Evolutionary conservation across 2,888 invertebrate species (phyloP).

Genomic region (Allygus modestus): DNA sequence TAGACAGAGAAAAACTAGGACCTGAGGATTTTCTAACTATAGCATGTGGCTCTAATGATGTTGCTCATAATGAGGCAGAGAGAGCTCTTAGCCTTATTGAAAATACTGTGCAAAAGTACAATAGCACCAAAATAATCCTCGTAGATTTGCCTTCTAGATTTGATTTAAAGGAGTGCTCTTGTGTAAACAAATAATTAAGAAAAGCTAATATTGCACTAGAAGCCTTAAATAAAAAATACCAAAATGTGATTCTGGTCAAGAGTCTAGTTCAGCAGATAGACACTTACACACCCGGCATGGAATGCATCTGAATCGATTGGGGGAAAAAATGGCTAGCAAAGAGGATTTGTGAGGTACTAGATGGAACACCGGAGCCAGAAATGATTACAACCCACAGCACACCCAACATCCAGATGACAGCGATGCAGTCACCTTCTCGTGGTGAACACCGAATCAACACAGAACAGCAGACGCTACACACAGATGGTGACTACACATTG

Average conservation of each 20-base stretch:
- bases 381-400: background rate
- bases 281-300: slow-evolving; percentile 30
- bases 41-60: slow-evolving; percentile 21
- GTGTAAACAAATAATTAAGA: background rate
- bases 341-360: background rate
- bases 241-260: slow-evolving; percentile 1
- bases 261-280: slow-evolving; percentile 26
- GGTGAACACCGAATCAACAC: background rate
- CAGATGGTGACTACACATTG: background rate
- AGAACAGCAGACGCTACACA: background rate
- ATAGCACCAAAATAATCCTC: slow-evolving; percentile 19
- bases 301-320: background rate
- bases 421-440: background rate
- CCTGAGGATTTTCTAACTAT: slow-evolving; percentile 17
- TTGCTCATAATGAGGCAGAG: slow-evolving; percentile 9
- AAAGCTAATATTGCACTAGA: background rate
- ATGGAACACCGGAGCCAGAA: background rate
- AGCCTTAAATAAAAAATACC: slow-evolving; percentile 10
- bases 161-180: slow-evolving; percentile 31
- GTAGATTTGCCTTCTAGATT: slow-evolving; percentile 5
- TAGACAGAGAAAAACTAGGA: slow-evolving; percentile 3
- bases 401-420: background rate
- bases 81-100: background rate
- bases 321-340: slow-evolving; percentile 34
- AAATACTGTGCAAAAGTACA: slow-evolving; percentile 1